These are phyloP conservation scores for Etheostoma nigrum DNA, from an alignment of 2,797 vertebrate species.

Conservation along the genomic window DNA sequence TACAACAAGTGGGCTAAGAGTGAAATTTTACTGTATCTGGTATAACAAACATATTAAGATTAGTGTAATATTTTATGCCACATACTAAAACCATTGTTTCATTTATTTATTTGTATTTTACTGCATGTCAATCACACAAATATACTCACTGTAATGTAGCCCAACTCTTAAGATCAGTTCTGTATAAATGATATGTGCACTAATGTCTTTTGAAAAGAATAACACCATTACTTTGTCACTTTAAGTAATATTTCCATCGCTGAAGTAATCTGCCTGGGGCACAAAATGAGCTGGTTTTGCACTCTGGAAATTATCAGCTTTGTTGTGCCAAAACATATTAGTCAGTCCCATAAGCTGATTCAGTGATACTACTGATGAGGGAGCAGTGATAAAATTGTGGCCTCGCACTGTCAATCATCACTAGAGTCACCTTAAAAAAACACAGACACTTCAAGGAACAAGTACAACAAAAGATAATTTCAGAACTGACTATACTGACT, in stretches of 20 bases:
- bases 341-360: slow-evolving; percentile 26
- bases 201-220: background rate
- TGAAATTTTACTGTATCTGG: background rate
- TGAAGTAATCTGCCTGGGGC: background rate
- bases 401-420: slow-evolving; percentile 6
- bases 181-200: background rate
- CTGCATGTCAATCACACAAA: background rate
- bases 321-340: slow-evolving; percentile 33
- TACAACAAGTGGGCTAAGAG: background rate
- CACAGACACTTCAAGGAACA: background rate
- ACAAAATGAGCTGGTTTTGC: slow-evolving; percentile 15
- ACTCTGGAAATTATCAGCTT: slow-evolving; percentile 29
- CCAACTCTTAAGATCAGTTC: background rate
- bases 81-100: too few species aligned
- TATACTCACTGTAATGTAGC: background rate
- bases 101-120: background rate
- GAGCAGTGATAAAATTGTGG: background rate
- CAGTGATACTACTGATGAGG: slow-evolving; percentile 13
- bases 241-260: slow-evolving; percentile 34
- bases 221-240: slow-evolving; percentile 1
- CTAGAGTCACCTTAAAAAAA: background rate
- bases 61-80: background rate
- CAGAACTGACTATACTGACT: background rate
- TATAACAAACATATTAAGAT: background rate
- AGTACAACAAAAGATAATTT: background rate